Base-by-base conservation (phyloP, 2,888 invertebrate species). In the Ormyrus pomaceus region DNA sequence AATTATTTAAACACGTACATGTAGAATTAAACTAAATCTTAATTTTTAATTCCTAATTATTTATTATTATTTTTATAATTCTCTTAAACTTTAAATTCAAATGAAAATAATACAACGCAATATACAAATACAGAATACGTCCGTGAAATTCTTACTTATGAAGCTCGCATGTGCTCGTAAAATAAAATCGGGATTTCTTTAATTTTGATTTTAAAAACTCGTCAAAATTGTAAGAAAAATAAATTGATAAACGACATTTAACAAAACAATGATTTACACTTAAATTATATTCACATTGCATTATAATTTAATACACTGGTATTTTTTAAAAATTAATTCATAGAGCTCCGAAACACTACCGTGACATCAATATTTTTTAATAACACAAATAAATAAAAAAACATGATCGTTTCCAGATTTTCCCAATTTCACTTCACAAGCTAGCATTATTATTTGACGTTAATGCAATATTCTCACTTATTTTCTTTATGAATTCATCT, bases 81-180 rank as follows among this genome's bases (percentile, higher is more conserved):
- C 55, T 8, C 19, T 55, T 61, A 51, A 68, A 69, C 34, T 34
- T 34, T 53, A 68, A 61, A 45, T 34, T 55, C n/a, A 58, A 66
- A 58, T n/a, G 56, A 56, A 55, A 70, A 77, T 58, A 71, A 66
- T 72, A 78, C 72, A 72, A n/a, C n/a, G 8, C 65, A 78, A 72
- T 78, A n/a, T 72, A 78, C 72, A 78, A 71, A 48, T 50, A 64
- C 5, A 51, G 51, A 69, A 19, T 34, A 51, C 50, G 34, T 70
- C 10, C 10, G 66, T 68, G 46, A 73, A 68, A 68, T 78, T 62
- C 53, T 73, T 77, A 71, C 68, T 61, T 53, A 46, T 50, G 0
- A 53, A 64, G 13, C 48, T 50, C 6, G 13, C 7, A n/a, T n/a
- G 9, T 76, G 9, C 50, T 68, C 68, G 62, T 56, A 55, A 72